Evolutionary conservation across 2,888 invertebrate genomes (phyloP).

Genomic region (Archips crataeganus): DNA sequence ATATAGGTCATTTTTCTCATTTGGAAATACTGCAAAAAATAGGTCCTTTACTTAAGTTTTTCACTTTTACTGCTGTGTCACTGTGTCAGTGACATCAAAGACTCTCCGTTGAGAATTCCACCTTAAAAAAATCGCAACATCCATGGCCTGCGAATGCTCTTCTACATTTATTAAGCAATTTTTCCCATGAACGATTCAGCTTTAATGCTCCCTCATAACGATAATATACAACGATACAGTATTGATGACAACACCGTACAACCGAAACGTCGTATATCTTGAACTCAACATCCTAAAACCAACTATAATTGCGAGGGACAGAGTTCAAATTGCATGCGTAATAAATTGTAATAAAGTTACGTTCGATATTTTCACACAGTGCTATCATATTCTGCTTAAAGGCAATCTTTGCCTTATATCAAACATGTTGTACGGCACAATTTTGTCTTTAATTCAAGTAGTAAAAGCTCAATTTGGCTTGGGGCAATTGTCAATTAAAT

Average conservation of each 20-base stretch:
- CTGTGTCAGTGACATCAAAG: too few relatives aligned
- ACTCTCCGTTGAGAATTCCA: too few relatives aligned
- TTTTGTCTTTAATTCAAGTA: not conserved
- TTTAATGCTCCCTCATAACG: constrained; percentile 78
- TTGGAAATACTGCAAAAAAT: too few relatives aligned
- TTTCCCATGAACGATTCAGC: constrained; percentile 78
- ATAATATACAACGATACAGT: constrained; percentile 77
- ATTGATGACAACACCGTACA: constrained; percentile 66
- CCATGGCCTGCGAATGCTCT: constrained; percentile 49
- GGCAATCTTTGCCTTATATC: constrained; percentile 29
- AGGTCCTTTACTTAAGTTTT: too few relatives aligned
- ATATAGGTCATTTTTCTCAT: too few relatives aligned
- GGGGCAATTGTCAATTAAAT: constrained; percentile 35
- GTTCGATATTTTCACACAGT: constrained; percentile 79
- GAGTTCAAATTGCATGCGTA: constrained; percentile 43
- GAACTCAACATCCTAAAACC: constrained; percentile 41
- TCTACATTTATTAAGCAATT: constrained; percentile 80
- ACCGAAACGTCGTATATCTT: constrained; percentile 53
- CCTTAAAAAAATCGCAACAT: constrained; percentile 37
- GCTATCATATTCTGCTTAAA: constrained; percentile 70
- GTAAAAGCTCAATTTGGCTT: constrained; percentile 43
- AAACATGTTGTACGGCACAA: constrained; percentile 13
- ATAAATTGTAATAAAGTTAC: constrained; percentile 68
- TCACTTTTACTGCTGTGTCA: too few relatives aligned
- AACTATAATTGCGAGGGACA: constrained; percentile 35